Evolutionary conservation across 2,888 invertebrate genomes (phyloP), one percentile per base, ranked within the genome.

Genomic region (Spodoptera exigua): DNA sequence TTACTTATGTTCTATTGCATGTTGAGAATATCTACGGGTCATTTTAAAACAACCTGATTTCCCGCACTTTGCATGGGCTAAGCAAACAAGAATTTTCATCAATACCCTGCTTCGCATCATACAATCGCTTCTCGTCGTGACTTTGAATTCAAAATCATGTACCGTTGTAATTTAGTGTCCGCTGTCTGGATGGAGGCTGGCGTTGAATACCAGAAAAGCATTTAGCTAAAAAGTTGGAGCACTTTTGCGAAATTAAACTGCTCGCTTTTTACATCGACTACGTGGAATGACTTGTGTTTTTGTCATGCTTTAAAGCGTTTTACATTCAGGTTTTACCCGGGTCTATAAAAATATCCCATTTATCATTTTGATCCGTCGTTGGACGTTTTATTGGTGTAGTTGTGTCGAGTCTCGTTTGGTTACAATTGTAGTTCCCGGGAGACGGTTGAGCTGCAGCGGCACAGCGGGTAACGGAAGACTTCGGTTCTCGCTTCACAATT

Each of bases 401-500:
- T 62, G 55, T 65, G 61, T 54, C 46, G 48, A 53, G 59, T 45
- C 49, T 41, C 36, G 52, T 55, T 45, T 65, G 53, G 59, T 14
- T 72, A 53, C 64, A 56, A 60, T 72, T 67, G 73, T 65, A 70
- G 74, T 77, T 82, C 78, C 79, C 79, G 76, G 75, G 85, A 82
- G 81, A 82, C 59, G 52, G 44, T 53, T 65, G 76, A 76, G 74
- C 70, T 75, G 77, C 80, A 65, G 72, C 79, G 80, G 83, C 54
- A 40, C 82, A 61, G 49, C 44, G 62, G 65, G 44, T 90, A 91
- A 90, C 90, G 90, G 91, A 89, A 91, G 87, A 89, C 81, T 84
- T 83, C 83, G 80, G 86, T 85, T 86, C 89, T 85, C 87, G 81
- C 86, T 88, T 90, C 90, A 89, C 89, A 92, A 93, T 93, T 89